Base-by-base conservation (phyloP, 2,888 invertebrate genomes). In the Leucania comma region DNA sequence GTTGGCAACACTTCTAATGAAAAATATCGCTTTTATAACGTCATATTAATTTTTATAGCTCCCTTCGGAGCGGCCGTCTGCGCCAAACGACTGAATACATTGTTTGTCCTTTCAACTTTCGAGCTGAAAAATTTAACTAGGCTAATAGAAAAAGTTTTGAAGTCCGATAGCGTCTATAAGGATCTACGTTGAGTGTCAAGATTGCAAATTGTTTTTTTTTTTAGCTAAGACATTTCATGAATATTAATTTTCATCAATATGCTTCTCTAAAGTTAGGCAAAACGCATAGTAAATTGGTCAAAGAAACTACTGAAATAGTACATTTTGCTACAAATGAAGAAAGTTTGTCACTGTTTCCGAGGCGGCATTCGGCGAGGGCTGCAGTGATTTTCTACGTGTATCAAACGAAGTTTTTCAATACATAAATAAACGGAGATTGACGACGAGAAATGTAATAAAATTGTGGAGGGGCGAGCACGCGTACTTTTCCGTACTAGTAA, bases 21-120 rank as follows among this genome's bases (percentile, higher is more conserved):
- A 78, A 81, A 80, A 67, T 82, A 69, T 58, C 64, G 58, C 48
- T 68, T 62, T 74, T 63, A 69, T 70, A 80, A 78, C 53, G 63
- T 70, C 61, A 59, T 78, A 74, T 82, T 74, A 70, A 70, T 82
- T 80, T 82, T 82, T 70, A 81, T 61, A 51, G n/a, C 61, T 68
- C 74, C 60, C 58, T 79, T 57, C 35, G 35, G 58, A 53, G 29
- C 57, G 50, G 56, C 63, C 62, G 59, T 68, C 51, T 75, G 75
- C 65, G 64, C 73, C 67, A 63, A 74, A 72, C 63, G 79, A 54
- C 71, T 79, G 67, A 82, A 82, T 72, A 80, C 68, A 81, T 72
- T 81, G 62, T 72, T 81, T 82, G 75, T 79, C 32, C 69, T 82
- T 63, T 69, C n/a, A 12, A 67, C 63, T 62, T 72, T 58, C 10